Evolutionary conservation across 2,888 invertebrate species (phyloP).

Genomic region (Eupithecia insigniata): DNA sequence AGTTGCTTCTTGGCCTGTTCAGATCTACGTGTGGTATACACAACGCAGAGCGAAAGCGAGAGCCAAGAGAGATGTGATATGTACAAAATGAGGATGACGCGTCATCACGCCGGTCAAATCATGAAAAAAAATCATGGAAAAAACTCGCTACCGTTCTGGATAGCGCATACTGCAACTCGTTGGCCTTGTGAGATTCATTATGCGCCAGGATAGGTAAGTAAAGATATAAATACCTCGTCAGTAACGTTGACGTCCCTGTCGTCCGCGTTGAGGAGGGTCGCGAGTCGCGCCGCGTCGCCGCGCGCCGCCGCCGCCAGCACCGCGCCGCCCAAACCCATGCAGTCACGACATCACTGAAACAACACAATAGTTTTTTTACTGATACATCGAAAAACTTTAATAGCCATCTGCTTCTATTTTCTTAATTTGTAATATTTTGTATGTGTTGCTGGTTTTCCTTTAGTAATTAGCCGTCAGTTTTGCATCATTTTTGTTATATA

Average conservation of each 20-base stretch:
- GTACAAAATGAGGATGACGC: too few relatives aligned
- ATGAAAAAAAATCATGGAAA: too few relatives aligned
- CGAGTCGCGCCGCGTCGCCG: constrained; percentile 91
- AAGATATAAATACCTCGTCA: constrained; percentile 85
- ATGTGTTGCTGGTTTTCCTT: too few relatives aligned
- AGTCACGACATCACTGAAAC: constrained; percentile 76
- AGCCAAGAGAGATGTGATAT: too few relatives aligned
- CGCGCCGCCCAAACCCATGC: constrained; percentile 87
- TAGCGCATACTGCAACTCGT: background rate
- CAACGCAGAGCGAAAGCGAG: background rate
- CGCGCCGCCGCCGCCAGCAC: constrained; percentile 91
- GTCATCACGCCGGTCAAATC: too few relatives aligned
- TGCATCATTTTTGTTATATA: too few relatives aligned
- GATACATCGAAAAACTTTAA: background rate
- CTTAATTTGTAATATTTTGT: too few relatives aligned
- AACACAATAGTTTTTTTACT: background rate
- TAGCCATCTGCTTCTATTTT: too few relatives aligned
- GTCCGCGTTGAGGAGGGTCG: constrained; percentile 87
- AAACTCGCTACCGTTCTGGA: too few relatives aligned
- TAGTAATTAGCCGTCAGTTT: too few relatives aligned
- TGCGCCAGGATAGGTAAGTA: background rate
- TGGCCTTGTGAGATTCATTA: background rate
- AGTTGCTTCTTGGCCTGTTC: background rate
- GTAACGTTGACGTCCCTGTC: constrained; percentile 88
- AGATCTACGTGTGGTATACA: background rate